Conservation (phyloP, 1,140 invertebrate species). For the Drosophila novamexicana region DNA sequence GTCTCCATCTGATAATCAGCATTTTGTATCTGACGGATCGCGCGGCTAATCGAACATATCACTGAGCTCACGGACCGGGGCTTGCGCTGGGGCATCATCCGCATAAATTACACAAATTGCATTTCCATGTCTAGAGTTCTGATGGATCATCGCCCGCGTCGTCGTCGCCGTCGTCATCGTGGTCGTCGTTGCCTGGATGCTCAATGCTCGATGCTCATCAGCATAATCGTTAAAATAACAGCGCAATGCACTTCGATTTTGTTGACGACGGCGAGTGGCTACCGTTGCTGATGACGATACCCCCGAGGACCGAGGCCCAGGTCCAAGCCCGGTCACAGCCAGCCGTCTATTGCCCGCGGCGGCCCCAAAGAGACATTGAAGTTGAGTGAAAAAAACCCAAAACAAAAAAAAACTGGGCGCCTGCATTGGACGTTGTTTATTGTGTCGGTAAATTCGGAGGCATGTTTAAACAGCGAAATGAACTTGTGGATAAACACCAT, state of each 20-base stretch:
- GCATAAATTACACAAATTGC: constrained; percentile 84
- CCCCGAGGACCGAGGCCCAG: constrained; percentile 15
- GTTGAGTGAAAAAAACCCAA: constrained; percentile 25
- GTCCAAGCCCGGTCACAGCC: constrained; percentile 12
- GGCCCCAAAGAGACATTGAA: constrained; percentile 28
- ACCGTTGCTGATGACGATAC: constrained; percentile 53
- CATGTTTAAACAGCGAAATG: constrained; percentile 83
- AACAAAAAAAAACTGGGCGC: constrained; percentile 52
- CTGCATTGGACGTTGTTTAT: constrained; percentile 67
- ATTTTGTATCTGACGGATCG: constrained; percentile 80
- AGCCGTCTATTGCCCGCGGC: constrained; percentile 60
- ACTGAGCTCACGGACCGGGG: constrained; percentile 27
- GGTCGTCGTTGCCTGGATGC: background rate
- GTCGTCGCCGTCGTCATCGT: constrained; percentile 29
- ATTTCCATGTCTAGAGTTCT: constrained; percentile 79
- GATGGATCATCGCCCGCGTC: constrained; percentile 78
- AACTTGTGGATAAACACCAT: constrained; percentile 83
- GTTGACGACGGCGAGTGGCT: constrained; percentile 68
- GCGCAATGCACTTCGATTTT: constrained; percentile 78
- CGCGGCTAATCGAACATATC: constrained; percentile 70
- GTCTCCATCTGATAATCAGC: constrained; percentile 58
- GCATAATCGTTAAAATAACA: constrained; percentile 84
- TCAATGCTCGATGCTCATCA: constrained; percentile 55
- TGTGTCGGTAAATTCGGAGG: constrained; percentile 81
- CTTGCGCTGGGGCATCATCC: constrained; percentile 49